These are phyloP conservation scores for Conistra vaccinii DNA, from an alignment of 2,888 invertebrate species.

Conservation along the genomic window DNA sequence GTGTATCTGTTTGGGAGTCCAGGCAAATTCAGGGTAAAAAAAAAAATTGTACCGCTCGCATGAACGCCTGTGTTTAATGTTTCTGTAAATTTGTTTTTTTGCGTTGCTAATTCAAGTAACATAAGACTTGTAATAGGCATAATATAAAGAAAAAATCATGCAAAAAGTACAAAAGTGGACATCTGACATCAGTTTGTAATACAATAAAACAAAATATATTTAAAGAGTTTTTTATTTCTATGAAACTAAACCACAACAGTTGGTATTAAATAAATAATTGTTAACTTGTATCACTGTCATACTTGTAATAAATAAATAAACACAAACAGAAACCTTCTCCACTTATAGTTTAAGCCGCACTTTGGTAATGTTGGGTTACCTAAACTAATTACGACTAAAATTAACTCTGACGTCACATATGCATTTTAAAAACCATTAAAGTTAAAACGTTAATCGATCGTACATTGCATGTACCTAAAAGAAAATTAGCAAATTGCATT, in stretches of 20 bases:
- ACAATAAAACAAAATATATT: constrained; percentile 46
- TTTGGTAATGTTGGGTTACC: constrained; percentile 64
- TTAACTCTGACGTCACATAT: constrained; percentile 51
- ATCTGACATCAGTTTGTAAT: neutral
- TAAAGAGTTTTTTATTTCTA: constrained; percentile 54
- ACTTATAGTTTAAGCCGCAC: constrained; percentile 60
- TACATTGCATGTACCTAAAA: neutral
- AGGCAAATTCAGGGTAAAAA: neutral
- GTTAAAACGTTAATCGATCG: neutral
- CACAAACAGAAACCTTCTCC: constrained; percentile 55
- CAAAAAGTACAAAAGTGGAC: neutral
- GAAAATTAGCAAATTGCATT: constrained; percentile 11
- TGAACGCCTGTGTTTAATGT: neutral
- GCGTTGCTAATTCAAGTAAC: too few species aligned
- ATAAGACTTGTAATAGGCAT: too few species aligned
- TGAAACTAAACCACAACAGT: constrained; percentile 60
- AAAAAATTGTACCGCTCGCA: neutral
- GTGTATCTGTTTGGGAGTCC: neutral
- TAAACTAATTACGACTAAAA: constrained; percentile 45
- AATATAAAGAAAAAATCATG: neutral
- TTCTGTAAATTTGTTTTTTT: neutral
- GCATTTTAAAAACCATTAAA: neutral
- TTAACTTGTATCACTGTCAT: constrained; percentile 43
- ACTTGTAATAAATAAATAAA: constrained; percentile 64
- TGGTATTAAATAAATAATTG: constrained; percentile 50